These are phyloP conservation scores for Peucedramus taeniatus DNA, from an alignment of 2,113 vertebrate species.

Conservation along the genomic window DNA sequence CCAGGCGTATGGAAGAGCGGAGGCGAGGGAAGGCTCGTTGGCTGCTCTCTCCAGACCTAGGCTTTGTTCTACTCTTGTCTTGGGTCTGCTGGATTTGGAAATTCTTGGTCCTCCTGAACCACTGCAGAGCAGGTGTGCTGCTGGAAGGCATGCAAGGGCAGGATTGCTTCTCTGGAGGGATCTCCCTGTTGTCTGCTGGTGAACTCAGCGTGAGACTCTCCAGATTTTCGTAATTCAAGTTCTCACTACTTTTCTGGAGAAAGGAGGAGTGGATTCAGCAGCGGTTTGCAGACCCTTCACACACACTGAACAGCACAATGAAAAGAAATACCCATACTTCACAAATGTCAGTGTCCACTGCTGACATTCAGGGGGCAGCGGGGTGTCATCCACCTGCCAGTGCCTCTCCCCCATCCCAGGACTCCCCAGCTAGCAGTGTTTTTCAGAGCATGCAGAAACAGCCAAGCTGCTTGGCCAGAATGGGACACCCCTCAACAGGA, in stretches of 20 bases:
- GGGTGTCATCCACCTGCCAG: background rate
- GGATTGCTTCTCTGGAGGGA: background rate
- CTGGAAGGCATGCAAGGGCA: background rate
- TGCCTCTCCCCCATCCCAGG: background rate
- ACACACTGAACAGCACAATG: rapidly evolving
- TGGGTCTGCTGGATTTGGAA: background rate
- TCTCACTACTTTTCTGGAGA: constrained; percentile 53
- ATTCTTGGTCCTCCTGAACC: background rate
- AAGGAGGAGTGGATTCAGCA: background rate
- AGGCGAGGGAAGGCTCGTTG: constrained; percentile 37
- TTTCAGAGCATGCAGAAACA: background rate
- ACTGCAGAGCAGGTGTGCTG: background rate
- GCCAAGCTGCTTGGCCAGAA: background rate
- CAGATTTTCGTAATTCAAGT: constrained; percentile 59
- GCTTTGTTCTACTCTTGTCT: background rate
- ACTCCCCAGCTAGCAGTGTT: background rate
- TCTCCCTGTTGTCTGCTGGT: background rate
- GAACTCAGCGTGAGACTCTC: background rate
- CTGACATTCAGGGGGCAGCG: background rate
- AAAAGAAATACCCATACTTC: background rate
- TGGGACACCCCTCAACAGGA: rapidly evolving
- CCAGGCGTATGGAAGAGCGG: constrained; percentile 67
- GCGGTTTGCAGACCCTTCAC: background rate
- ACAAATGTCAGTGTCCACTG: background rate
- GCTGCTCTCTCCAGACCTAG: background rate